Evolutionary conservation across 35 echinoderm and acorn worm genomes (phyloP).

Genomic region (Ophioderma brevispina): DNA sequence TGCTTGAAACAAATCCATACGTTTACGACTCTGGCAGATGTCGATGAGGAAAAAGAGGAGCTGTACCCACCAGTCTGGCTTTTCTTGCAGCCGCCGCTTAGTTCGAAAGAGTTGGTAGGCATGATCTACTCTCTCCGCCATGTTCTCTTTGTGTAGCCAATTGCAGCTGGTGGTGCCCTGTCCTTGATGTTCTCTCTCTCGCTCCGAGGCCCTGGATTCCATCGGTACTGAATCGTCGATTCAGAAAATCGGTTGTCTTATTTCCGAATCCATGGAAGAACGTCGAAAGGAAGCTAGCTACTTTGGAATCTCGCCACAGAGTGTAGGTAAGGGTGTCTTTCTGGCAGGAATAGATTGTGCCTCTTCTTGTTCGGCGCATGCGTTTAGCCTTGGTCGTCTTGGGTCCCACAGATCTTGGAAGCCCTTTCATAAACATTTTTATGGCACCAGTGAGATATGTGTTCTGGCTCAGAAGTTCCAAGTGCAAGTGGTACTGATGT

Average conservation of each 20-base stretch:
- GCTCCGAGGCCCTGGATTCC: background rate
- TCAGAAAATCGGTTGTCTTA: background rate
- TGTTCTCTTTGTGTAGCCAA: background rate
- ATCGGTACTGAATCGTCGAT: background rate
- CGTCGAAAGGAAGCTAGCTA: background rate
- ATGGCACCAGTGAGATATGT: slow-evolving; percentile 46
- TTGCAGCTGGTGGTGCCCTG: background rate
- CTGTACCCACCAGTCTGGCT: background rate
- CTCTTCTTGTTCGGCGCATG: background rate
- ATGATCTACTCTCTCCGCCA: background rate
- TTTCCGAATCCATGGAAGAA: background rate
- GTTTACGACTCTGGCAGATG: background rate
- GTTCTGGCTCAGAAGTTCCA: background rate
- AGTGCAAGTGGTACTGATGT: slow-evolving; percentile 26
- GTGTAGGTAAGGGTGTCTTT: background rate
- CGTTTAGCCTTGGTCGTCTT: background rate
- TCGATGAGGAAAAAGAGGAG: background rate
- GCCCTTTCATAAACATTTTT: background rate
- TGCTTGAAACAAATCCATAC: background rate
- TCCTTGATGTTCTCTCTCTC: too few relatives aligned
- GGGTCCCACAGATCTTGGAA: background rate
- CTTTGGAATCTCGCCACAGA: slow-evolving; percentile 28
- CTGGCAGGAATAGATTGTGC: slow-evolving; percentile 17
- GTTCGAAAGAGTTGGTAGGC: background rate
- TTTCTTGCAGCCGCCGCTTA: background rate